These are phyloP conservation scores for Brachycybe producta DNA, from an alignment of 2,888 invertebrate species.

Conservation along the genomic window DNA sequence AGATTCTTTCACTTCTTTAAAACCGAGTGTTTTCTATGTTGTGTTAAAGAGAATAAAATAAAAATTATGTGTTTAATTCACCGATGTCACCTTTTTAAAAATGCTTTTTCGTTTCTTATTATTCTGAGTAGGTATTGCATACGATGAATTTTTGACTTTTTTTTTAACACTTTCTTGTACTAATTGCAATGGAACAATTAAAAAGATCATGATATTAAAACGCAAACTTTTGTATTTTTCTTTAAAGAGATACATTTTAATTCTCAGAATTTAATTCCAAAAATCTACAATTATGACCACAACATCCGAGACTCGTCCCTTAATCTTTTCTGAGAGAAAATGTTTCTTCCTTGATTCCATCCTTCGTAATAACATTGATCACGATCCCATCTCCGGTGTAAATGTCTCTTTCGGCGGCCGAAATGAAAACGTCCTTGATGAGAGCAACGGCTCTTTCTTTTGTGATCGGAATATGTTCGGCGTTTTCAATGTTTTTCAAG, in stretches of 20 bases:
- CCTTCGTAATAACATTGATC: constrained; percentile 75
- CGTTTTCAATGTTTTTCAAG: constrained; percentile 67
- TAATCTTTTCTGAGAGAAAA: constrained; percentile 81
- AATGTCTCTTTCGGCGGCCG: constrained; percentile 95
- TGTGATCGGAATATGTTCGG: constrained; percentile 46
- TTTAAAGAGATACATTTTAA: no score
- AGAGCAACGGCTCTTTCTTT: constrained; percentile 69
- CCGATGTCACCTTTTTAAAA: background rate
- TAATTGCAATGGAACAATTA: background rate
- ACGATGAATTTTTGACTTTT: no score
- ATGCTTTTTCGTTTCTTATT: background rate
- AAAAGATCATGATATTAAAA: no score
- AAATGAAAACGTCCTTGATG: constrained; percentile 90
- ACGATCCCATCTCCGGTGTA: constrained; percentile 86
- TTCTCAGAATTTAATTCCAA: background rate
- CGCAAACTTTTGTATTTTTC: no score
- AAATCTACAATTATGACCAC: background rate
- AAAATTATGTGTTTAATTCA: background rate
- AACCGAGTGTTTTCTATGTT: no score
- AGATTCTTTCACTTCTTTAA: no score
- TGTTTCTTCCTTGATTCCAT: constrained; percentile 56
- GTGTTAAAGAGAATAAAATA: constrained; percentile 3
- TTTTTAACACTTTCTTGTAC: background rate
- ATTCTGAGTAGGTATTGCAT: no score
- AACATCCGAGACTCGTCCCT: constrained; percentile 24